Base-by-base conservation (phyloP, 2,113 vertebrate species). In the Taurulus bubalis region DNA sequence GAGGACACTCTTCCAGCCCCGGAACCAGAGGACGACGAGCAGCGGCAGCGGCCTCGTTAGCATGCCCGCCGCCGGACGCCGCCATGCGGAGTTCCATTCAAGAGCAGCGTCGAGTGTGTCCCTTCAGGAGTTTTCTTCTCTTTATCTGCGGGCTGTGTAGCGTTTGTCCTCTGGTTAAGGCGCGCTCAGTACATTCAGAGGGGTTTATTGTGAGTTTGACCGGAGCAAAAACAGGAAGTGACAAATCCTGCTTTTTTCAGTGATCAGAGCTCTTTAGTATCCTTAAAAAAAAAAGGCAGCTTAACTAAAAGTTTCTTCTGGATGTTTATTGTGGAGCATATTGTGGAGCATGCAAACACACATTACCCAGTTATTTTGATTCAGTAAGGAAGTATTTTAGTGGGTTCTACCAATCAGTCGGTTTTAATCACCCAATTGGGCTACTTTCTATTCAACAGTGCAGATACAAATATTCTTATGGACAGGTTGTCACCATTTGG, bases 1-100 rank as follows among this genome's bases (percentile, higher is more conserved):
- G 83, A 88, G 76, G 89, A 87, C 87, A 76, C 55, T 80, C 38
- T 66, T 79, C 60, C 77, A 74, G 75, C 73, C 79, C 79, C 12
- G 28, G 68, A 87, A 80, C 70, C 71, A 56, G 82, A 84, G 82
- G 80, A 90, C 60, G 51, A 9, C 24, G 72, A 81, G 71, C 59
- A 7, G 69, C 55, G 28, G 36, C 9, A 3, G 14, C 20, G 20
- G 79, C 77, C 71, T 86, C 9, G 77, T 88, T 91, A 87, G 58
- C 63, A 58, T 67, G 59, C 69, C 67, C 40, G 63, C 60, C 42
- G 32, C 80, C 24, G 4, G 55, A 38, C 12, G 6, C 58, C 30
- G 16, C 71, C 56, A 18, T 28, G 63, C 63, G 20, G 30, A 20
- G 63, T n/a, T 66, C 74, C 24, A 8, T 69, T 68, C 30, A 58